Percentiles rank a stretch among this genome's conserved stretches.
These are phyloP conservation scores for Meandrusa payeni DNA, from an alignment of 2,888 invertebrate genomes.

Conservation along the genomic window DNA sequence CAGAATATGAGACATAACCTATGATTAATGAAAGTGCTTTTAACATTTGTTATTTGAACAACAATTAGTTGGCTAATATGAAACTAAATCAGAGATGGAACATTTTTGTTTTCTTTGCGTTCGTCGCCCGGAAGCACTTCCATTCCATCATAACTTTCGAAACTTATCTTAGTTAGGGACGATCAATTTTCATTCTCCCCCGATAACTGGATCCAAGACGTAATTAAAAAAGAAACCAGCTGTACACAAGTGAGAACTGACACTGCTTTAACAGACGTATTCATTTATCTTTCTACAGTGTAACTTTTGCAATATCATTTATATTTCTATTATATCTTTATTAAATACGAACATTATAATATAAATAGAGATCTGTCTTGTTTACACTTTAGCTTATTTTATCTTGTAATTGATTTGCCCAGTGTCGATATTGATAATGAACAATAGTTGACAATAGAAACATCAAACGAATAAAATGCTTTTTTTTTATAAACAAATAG, in stretches of 20 bases:
- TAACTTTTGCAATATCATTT: too few species aligned
- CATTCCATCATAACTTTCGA: constrained; percentile 68
- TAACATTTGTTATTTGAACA: constrained; percentile 61
- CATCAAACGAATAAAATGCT: too few species aligned
- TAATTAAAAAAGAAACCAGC: constrained; percentile 34
- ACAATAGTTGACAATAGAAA: too few species aligned
- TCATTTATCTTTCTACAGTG: too few species aligned
- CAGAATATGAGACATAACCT: constrained; percentile 5
- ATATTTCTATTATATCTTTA: too few species aligned
- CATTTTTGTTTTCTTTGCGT: constrained; percentile 53
- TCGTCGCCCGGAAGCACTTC: constrained; percentile 51
- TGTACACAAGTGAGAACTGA: constrained; percentile 4
- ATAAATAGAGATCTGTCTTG: too few species aligned
- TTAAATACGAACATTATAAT: too few species aligned
- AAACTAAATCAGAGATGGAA: constrained; percentile 48
- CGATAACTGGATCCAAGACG: constrained; percentile 58
- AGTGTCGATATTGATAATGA: too few species aligned
- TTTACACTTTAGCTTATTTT: too few species aligned
- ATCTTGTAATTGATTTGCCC: too few species aligned
- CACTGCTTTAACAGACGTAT: too few species aligned
- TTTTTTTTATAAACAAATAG: too few species aligned
- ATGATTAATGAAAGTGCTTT: constrained; percentile 59
- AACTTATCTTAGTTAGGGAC: constrained; percentile 74
- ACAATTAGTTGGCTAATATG: constrained; percentile 53
- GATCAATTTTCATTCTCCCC: constrained; percentile 76